Evolutionary conservation across 2,113 vertebrate genomes (phyloP), one percentile per base, ranked within the genome.

Genomic region (Steatornis caripensis): DNA sequence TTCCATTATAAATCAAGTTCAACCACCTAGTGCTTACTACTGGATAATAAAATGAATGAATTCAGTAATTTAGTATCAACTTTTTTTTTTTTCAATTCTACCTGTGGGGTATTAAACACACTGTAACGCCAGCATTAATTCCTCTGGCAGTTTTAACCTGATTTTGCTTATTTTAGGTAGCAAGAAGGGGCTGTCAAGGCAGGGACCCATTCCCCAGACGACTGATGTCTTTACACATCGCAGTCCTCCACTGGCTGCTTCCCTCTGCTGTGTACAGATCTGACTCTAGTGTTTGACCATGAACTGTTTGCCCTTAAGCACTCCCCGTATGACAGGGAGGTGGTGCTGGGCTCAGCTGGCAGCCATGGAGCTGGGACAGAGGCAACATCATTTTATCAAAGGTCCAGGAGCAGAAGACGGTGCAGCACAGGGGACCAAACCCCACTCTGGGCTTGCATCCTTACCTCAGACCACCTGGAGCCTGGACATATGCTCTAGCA

Each of bases 371-470:
- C 69, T 64, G 27, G 14, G 11, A 55, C 29, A 48, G 55, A 41
- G 34, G 32, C 27, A 78, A 19, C 12, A 53, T 5, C 12, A 13
- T 21, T 54, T 54, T 24, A 54, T 12, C 26, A 54, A 53, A 65
- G 34, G 41, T 14, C 53, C 1, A 1, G 22, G 24, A 77, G 23
- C 1, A 0, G 18, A 26, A 83, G 34, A 83, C 1, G 2, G 24
- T 14, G 29, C 22, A 46, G 61, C 0, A 2, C 19, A 55, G 37
- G 43, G 27, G 16, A 61, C 7, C 51, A 65, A 84, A 77, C 74
- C 11, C 24, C 8, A 1, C 43, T 55, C 70, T 41, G 70, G 57
- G 36, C 13, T 72, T 60, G 18, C 26, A 64, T 34, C 39, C 48
- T 80, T 13, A 30, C 53, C 79, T 86, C 71, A 76, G 48, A 71